Evolutionary conservation across 2,797 vertebrate species (phyloP), one percentile per base, ranked within the genome.

Genomic region (Myiotriccus ornatus): DNA sequence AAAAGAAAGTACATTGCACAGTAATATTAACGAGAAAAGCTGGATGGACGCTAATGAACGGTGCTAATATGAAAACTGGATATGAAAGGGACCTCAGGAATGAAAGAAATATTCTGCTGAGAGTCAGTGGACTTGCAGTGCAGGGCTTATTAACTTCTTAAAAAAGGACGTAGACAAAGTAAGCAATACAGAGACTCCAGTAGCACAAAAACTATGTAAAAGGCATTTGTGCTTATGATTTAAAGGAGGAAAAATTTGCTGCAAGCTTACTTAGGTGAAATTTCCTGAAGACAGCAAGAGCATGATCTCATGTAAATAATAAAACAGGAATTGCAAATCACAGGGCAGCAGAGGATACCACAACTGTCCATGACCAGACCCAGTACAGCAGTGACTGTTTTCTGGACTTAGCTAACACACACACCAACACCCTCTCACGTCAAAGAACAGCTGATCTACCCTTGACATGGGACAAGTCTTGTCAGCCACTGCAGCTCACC

Each of bases 51-150:
- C 79, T 88, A 94, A 88, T 0, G 1, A 93, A 76, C 19, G 39
- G 28, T 60, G 35, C 60, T 62, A 69, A 82, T 60, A 47, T 14
- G 68, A 63, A 90, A 73, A 82, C 62, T 68, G 59, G 35, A 78
- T 70, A 63, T 34, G 56, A 87, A 93, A 70, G 52, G 35, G 46
- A 92, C n/a, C 30, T 62, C 68, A 52, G 71, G 69, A 95, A 88
- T 17, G 10, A 87, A 74, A 80, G 19, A 87, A 83, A 14, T 20
- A 21, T 35, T 81, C 59, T 89, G 19, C 43, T 73, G 46, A 71
- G 44, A 80, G 53, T 35, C 73, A 62, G 18, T 19, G 55, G 53
- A n/a, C 53, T 77, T 71, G 49, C 9, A 2, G 20, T 50, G 30
- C 39, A 56, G 74, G 49, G 24, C 79, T 74, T 90, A 41, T 44